Evolutionary conservation across 2,888 invertebrate genomes (phyloP).

Genomic region (Diaperis boleti): DNA sequence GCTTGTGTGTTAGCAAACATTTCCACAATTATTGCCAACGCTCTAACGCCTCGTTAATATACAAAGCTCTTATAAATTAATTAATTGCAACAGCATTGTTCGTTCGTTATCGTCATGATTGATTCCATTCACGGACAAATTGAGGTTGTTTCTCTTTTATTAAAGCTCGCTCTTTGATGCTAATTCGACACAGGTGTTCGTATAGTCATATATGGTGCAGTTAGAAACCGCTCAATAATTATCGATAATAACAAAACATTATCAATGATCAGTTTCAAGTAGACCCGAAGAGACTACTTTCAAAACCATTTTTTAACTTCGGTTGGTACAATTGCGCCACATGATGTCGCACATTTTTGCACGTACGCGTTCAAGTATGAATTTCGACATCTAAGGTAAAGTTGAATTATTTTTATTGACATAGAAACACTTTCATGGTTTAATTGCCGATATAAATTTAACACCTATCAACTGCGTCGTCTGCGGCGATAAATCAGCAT

Average conservation of each 20-base stretch:
- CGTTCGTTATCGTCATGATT: background rate
- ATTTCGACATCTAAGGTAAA: constrained; percentile 24
- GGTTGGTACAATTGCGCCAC: background rate
- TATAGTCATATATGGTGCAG: constrained; percentile 18
- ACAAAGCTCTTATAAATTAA: constrained; percentile 3
- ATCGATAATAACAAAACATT: constrained; percentile 5
- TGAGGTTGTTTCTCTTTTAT: background rate
- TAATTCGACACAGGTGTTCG: constrained; percentile 16
- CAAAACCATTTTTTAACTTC: constrained; percentile 1
- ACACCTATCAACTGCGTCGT: constrained; percentile 18
- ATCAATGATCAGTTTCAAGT: background rate
- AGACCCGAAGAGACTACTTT: background rate
- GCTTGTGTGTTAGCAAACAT: background rate
- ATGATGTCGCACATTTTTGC: background rate
- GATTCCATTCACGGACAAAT: background rate
- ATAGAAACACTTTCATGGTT: constrained; percentile 23
- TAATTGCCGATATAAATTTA: constrained; percentile 32
- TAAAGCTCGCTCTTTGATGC: background rate
- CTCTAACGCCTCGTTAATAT: background rate
- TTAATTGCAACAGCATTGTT: constrained; percentile 10
- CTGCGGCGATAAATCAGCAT: constrained; percentile 9
- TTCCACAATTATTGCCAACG: background rate
- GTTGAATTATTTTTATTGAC: constrained; percentile 27
- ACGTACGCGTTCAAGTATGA: constrained; percentile 42
- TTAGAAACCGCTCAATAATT: constrained; percentile 21